Evolutionary conservation across 1,140 invertebrate genomes (phyloP), one percentile per base, ranked within the genome.

Genomic region (Caenorhabditis briggsae): DNA sequence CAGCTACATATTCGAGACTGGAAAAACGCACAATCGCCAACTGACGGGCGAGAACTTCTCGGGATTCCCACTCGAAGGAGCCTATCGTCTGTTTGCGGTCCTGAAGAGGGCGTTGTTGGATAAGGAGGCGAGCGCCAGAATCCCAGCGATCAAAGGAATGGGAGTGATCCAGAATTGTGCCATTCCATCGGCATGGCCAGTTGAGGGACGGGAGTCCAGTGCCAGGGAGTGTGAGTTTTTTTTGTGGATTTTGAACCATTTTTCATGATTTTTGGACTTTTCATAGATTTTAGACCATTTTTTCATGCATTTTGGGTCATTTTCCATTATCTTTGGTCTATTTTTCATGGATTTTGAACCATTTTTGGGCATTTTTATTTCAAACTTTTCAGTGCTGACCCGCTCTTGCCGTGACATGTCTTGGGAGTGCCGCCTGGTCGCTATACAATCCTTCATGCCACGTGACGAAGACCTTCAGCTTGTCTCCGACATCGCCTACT

Each of bases 61-160:
- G 20, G 70, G 43, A 50, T 48, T 8, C 5, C 5, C 16, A 25
- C 5, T 23, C 46, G 11, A 12, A n/a, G 14, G 9, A 5, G 12
- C 70, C 6, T 2, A n/a, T 8, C n/a, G n/a, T 50, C 18, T 78
- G 0, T 78, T 46, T 50, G 1, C 12, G 14, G 3, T 18, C 5
- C 12, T 78, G 16, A 20, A 23, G n/a, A n/a, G 14, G 23, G 46
- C 46, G 1, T 9, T 78, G 7, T 7, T 20, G 8, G 70, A 78
- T 53, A 78, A 53, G n/a, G 70, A 78, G n/a, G 33, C n/a, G 18
- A 20, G 46, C 46, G 70, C 70, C 20, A 18, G 70, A 16, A n/a
- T 78, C 1, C 70, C 70, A 23, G 46, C 46, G 3, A 78, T 78
- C 46, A 41, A 41, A 23, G 70, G 70, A 20, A 12, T 78, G 8